These are phyloP conservation scores for Myathropa florea DNA, from an alignment of 2,888 invertebrate genomes.

Conservation along the genomic window DNA sequence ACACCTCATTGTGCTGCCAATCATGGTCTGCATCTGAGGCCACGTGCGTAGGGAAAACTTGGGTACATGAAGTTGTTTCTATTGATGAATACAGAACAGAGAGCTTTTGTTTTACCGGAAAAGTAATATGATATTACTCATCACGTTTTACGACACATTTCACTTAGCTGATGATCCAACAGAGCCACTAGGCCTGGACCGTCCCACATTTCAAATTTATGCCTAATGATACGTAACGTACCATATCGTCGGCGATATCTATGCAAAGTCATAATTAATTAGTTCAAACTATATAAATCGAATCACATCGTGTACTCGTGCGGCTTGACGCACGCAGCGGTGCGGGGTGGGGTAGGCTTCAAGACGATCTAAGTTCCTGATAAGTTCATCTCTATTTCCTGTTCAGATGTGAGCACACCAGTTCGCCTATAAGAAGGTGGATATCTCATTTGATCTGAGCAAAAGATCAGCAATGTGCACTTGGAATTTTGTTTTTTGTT, in stretches of 20 bases:
- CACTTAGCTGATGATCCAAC: not conserved
- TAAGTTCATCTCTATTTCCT: slow-evolving; percentile 14
- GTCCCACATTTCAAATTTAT: not conserved
- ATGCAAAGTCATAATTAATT: not conserved
- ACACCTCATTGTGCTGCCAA: not conserved
- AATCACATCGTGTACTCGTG: not conserved
- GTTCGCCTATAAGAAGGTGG: not conserved
- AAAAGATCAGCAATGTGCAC: not conserved
- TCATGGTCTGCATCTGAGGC: not conserved
- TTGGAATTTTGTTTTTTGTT: not conserved
- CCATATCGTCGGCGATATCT: not conserved
- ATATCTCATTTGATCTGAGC: not conserved
- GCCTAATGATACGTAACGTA: not conserved
- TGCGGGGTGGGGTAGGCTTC: not conserved
- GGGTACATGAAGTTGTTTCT: not conserved
- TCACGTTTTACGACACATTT: not conserved
- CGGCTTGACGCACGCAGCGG: not conserved
- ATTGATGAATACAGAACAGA: not conserved
- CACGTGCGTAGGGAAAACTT: not conserved
- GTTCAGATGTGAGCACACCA: not conserved
- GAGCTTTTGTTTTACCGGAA: not conserved
- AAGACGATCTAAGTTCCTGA: not conserved
- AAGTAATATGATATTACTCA: not conserved
- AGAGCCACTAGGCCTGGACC: no score
- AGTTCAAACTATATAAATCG: slow-evolving; percentile 8